phyloP scores from a whole-genome alignment of 2,113 vertebrate species.

The Phylloscopus trochilus region DNA sequence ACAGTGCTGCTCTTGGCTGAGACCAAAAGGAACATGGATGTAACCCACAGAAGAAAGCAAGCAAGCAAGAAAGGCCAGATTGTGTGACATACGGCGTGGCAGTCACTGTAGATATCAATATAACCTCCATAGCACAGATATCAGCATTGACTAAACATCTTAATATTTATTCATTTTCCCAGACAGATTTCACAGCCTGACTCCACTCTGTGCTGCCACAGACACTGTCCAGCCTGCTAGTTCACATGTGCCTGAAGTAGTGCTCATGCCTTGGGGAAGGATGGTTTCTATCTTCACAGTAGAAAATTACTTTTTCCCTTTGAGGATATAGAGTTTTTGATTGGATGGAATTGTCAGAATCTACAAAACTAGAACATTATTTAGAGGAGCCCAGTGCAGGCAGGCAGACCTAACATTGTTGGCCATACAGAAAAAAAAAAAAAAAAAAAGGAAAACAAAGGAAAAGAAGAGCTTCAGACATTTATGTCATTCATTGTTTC shows the following conservation, averaged over 20 bases:
- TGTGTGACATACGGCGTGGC: background rate
- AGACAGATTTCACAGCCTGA: background rate
- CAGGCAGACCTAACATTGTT: background rate
- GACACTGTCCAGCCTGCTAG: background rate
- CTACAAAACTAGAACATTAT: background rate
- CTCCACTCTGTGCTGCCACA: background rate
- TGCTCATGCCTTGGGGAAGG: background rate
- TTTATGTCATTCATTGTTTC: background rate
- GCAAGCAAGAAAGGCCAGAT: background rate
- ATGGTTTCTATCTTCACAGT: background rate
- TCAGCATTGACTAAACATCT: background rate
- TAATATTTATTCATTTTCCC: background rate
- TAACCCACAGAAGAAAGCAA: background rate
- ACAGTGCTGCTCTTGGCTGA: background rate
- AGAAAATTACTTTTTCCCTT: background rate
- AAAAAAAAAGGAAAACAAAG: background rate
- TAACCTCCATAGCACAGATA: background rate
- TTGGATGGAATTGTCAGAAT: background rate
- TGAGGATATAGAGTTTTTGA: background rate
- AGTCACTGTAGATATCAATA: background rate
- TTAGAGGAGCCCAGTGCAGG: background rate
- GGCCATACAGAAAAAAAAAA: background rate
- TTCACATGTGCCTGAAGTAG: background rate
- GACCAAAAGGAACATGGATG: background rate
- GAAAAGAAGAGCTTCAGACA: background rate